Base-by-base conservation (phyloP, 2,888 invertebrate species). In the Acanthosepion pharaonis region DNA sequence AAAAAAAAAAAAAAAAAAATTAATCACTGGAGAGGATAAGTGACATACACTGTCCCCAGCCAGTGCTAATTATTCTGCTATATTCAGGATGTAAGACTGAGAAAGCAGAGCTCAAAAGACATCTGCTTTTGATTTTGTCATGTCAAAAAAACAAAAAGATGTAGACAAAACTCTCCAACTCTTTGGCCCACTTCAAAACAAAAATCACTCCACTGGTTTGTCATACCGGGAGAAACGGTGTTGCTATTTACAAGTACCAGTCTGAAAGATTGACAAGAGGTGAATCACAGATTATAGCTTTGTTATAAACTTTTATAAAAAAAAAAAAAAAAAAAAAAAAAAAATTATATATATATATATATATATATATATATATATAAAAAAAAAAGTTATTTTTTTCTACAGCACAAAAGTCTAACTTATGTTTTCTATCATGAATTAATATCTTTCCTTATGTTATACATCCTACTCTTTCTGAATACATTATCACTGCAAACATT, bases 251-350 rank as follows among this genome's bases (percentile, higher is more conserved):
- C 78, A 78, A 78, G 78, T n/a, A 59, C 59, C 59, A 78, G n/a
- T 78, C 11, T 78, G 78, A 33, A 78, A 78, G n/a, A 78, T 78
- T 78, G 78, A 78, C 78, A 78, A 33, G 78, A 78, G 78, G 78
- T 78, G 78, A 78, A 78, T 78, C 78, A 78, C 78, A 78, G 78
- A 78, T 78, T 33, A 78, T 78, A 78, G 78, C 78, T 78, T 78
- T 78, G 78, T 78, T 78, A 78, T n/a, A 78, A 78, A n/a, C 78
- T 78, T 78, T 78, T n/a, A n/a, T 1, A 33, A 33, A n/a, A 9
- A 28, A 28, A 78, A n/a, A n/a, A 25, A 28, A 78, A 28, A 25
- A n/a, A 78, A 28, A 23, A 28, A 64, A 64, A 64, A 64, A 64
- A 59, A 59, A 23, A 59, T 23, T 33, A 33, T 33, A 33, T 33